A percentile compares a stretch with the other conserved stretches of the same genome.
Conservation (phyloP, 2,113 vertebrate species). For the Hippocampus comes region DNA sequence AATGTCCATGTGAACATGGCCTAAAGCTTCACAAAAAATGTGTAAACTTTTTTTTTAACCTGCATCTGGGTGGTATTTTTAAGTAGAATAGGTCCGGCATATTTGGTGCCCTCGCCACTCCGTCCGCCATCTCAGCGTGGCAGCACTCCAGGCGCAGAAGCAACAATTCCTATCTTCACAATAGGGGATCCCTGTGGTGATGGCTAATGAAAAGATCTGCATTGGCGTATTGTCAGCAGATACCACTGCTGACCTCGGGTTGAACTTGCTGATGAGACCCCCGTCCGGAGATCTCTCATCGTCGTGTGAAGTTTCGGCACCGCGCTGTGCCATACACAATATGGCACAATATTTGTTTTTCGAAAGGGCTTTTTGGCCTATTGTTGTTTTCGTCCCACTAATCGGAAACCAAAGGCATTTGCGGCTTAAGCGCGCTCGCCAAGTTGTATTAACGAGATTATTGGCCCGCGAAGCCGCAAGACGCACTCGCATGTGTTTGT, state of each 20-base stretch:
- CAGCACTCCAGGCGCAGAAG: conserved; percentile 20
- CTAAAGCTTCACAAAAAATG: background rate
- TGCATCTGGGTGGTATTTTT: background rate
- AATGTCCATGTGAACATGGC: background rate
- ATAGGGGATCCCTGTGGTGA: conserved; percentile 26
- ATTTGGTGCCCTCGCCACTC: background rate
- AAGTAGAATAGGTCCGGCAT: background rate
- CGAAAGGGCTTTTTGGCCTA: background rate
- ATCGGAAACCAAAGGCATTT: conserved; percentile 27
- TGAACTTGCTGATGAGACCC: conserved; percentile 45
- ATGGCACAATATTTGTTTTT: background rate
- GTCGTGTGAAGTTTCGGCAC: conserved; percentile 6
- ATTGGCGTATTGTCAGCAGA: conserved; percentile 43
- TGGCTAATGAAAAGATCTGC: conserved; percentile 39
- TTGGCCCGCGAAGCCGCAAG: conserved; percentile 21
- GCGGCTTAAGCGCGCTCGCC: conserved; percentile 30
- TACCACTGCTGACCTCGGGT: conserved; percentile 35
- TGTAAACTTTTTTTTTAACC: background rate
- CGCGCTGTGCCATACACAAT: too few relatives aligned
- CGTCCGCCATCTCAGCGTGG: conserved; percentile 5
- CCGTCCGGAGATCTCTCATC: background rate
- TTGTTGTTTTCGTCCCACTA: conserved; percentile 27
- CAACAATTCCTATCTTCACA: conserved; percentile 28
- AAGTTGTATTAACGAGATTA: conserved; percentile 50
- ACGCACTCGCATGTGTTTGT: conserved; percentile 34